Evolutionary conservation across 2,113 vertebrate genomes (phyloP).

Genomic region (Willisornis vidua): DNA sequence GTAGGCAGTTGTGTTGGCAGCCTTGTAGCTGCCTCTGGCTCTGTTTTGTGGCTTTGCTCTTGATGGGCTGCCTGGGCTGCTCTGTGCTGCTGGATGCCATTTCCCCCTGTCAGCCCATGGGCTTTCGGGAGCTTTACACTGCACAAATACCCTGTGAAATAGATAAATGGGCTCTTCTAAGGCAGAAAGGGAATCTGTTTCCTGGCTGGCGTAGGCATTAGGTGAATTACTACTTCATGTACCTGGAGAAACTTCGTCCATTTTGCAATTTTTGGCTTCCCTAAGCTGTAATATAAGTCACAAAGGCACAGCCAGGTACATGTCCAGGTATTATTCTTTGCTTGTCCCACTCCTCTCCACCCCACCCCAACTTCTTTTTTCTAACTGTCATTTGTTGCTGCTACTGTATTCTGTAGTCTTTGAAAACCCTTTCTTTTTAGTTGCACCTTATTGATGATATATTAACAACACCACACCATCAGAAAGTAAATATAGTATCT

Average conservation of each 20-base stretch:
- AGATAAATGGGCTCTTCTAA: slow-evolving; percentile 35
- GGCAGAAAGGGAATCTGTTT: background rate
- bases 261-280: background rate
- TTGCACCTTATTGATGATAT: background rate
- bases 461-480: background rate
- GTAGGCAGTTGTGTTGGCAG: slow-evolving; percentile 76
- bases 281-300: background rate
- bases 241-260: background rate
- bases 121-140: slow-evolving; percentile 44
- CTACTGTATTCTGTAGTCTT: background rate
- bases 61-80: slow-evolving; percentile 64
- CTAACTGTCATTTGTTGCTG: background rate
- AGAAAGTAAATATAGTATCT: background rate
- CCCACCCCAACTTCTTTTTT: accelerated
- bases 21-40: slow-evolving; percentile 65
- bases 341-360: background rate
- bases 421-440: background rate
- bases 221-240: slow-evolving; percentile 11
- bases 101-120: slow-evolving; percentile 59
- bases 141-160: slow-evolving; percentile 40
- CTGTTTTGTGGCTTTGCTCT: slow-evolving; percentile 62
- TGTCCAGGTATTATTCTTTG: background rate
- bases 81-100: slow-evolving; percentile 65
- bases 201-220: background rate
- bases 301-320: background rate